A percentile compares a stretch with the other conserved stretches of the same genome.
phyloP scores from a whole-genome alignment of 1,140 invertebrate species.

The Lanistes nyassanus region DNA sequence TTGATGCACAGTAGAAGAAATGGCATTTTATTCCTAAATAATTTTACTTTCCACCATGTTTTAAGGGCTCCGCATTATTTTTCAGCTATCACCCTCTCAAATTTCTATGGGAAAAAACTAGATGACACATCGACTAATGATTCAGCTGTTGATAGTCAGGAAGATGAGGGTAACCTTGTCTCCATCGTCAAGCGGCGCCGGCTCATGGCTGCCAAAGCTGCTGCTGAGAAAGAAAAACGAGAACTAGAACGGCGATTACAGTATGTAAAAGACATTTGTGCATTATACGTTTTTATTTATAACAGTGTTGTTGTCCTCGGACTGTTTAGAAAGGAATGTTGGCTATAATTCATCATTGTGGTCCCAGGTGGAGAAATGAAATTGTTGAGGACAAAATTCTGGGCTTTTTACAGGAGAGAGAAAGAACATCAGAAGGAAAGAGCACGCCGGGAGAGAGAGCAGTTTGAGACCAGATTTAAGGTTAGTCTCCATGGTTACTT shows the following conservation, averaged over 20 bases:
- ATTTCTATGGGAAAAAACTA: constrained; percentile 55
- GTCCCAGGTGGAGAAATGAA: background rate
- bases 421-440: constrained; percentile 46
- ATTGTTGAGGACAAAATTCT: background rate
- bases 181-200: constrained; percentile 59
- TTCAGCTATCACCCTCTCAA: constrained; percentile 41
- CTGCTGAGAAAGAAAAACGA: constrained; percentile 48
- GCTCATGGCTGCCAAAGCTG: constrained; percentile 48
- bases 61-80: too few species aligned
- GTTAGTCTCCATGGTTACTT: constrained; percentile 45
- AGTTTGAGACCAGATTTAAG: constrained; percentile 54
- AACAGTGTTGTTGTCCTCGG: background rate
- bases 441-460: constrained; percentile 46
- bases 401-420: constrained; percentile 42
- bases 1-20: too few species aligned
- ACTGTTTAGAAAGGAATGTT: too few species aligned
- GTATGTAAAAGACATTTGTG: constrained; percentile 6
- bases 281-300: background rate
- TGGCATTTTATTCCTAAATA: too few species aligned
- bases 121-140: constrained; percentile 33
- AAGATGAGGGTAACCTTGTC: constrained; percentile 22
- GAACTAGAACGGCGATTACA: constrained; percentile 28
- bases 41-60: constrained; percentile 11
- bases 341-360: too few species aligned
- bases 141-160: constrained; percentile 22